phyloP scores from a whole-genome alignment of 2,113 vertebrate genomes.

The Microcebus ravelobensis region DNA sequence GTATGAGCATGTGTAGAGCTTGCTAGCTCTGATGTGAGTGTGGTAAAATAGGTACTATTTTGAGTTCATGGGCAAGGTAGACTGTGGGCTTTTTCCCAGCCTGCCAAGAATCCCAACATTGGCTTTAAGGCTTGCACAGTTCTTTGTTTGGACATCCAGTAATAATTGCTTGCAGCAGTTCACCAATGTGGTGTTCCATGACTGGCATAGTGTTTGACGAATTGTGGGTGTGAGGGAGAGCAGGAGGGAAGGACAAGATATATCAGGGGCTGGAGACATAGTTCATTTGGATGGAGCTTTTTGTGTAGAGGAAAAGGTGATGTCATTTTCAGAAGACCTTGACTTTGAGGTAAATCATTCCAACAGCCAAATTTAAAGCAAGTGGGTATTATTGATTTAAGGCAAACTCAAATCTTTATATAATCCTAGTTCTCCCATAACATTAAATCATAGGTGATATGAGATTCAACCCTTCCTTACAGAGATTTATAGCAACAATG shows the following conservation, averaged over 20 bases:
- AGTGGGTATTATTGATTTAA: neutral
- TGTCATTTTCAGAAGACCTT: neutral
- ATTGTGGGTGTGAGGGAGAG: neutral
- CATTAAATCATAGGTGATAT: neutral
- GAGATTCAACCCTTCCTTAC: neutral
- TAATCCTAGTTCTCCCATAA: neutral
- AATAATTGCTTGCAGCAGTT: neutral
- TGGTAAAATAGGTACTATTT: neutral
- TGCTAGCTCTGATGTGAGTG: neutral
- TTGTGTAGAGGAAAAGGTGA: neutral
- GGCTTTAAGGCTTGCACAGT: neutral
- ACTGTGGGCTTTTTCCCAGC: neutral
- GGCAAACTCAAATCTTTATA: neutral
- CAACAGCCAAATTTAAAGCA: neutral
- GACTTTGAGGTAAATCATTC: neutral
- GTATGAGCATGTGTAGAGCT: neutral
- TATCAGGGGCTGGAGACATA: neutral
- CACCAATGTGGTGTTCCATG: neutral
- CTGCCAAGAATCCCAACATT: neutral
- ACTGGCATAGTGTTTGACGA: neutral
- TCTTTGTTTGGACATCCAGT: neutral
- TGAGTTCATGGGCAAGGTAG: neutral
- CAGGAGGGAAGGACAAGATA: neutral
- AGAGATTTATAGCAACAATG: neutral
- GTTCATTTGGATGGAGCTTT: neutral